phyloP scores from a whole-genome alignment of 2,888 invertebrate genomes.

The Mimumesa dahlbomi region DNA sequence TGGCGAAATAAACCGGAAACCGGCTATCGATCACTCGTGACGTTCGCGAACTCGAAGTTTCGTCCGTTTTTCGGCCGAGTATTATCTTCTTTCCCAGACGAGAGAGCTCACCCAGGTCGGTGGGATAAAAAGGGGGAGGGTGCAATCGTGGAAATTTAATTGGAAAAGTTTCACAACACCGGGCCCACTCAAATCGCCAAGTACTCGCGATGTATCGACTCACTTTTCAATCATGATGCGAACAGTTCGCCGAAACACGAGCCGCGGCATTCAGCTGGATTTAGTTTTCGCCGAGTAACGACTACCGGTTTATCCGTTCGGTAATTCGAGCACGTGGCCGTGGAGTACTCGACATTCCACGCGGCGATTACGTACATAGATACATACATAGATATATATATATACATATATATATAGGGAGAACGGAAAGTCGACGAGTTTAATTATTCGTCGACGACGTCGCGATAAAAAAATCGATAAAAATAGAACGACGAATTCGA shows the following conservation, averaged over 20 bases:
- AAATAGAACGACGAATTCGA: no score
- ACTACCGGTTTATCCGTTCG: no score
- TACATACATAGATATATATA: no score
- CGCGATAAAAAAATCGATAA: no score
- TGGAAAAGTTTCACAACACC: slow-evolving; percentile 59
- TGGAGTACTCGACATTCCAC: no score
- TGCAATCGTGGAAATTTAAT: slow-evolving; percentile 62
- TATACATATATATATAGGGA: no score
- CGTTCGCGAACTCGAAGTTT: slow-evolving; percentile 27
- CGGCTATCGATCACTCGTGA: slow-evolving; percentile 37
- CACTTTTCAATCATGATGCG: slow-evolving; percentile 9
- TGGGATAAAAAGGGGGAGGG: background rate
- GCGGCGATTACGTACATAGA: no score
- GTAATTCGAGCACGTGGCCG: no score
- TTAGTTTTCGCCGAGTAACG: background rate
- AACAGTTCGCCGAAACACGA: background rate
- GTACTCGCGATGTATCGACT: slow-evolving; percentile 32
- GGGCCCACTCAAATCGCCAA: slow-evolving; percentile 24
- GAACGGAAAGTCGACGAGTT: no score
- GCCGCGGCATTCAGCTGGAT: background rate
- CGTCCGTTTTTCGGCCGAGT: slow-evolving; percentile 5
- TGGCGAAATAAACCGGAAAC: slow-evolving; percentile 31
- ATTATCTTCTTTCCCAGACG: slow-evolving; percentile 36
- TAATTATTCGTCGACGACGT: no score
- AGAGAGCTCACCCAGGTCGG: no score